These are phyloP conservation scores for Pogona vitticeps DNA, from an alignment of 2,113 vertebrate species.

Conservation along the genomic window DNA sequence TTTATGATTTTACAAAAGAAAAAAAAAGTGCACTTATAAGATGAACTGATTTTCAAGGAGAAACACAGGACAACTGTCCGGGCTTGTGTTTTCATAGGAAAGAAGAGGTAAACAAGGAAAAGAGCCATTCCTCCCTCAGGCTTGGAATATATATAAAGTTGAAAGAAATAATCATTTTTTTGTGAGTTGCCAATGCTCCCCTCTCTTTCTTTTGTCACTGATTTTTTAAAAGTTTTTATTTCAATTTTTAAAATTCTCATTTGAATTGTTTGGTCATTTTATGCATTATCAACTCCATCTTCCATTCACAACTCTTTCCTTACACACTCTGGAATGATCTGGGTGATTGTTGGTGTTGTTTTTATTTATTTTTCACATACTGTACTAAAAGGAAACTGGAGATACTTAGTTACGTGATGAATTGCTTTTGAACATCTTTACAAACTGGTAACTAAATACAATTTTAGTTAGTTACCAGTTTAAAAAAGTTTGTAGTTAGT, in stretches of 20 bases:
- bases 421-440: neutral
- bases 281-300: neutral
- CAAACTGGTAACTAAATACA: neutral
- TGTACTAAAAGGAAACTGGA: neutral
- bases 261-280: neutral
- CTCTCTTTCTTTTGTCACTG: neutral
- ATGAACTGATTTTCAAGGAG: constrained; percentile 7
- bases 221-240: neutral
- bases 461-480: no score
- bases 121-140: neutral
- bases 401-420: neutral
- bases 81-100: neutral
- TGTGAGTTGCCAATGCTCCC: neutral
- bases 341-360: neutral
- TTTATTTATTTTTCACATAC: neutral
- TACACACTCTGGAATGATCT: neutral
- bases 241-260: neutral
- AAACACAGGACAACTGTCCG: constrained; percentile 25
- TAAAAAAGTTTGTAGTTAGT: no score
- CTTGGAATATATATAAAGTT: neutral
- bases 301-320: neutral
- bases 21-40: constrained; percentile 16
- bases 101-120: neutral
- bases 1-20: neutral
- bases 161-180: neutral